phyloP scores from a whole-genome alignment of 2,797 vertebrate species.

The Chloroceryle amazona region DNA sequence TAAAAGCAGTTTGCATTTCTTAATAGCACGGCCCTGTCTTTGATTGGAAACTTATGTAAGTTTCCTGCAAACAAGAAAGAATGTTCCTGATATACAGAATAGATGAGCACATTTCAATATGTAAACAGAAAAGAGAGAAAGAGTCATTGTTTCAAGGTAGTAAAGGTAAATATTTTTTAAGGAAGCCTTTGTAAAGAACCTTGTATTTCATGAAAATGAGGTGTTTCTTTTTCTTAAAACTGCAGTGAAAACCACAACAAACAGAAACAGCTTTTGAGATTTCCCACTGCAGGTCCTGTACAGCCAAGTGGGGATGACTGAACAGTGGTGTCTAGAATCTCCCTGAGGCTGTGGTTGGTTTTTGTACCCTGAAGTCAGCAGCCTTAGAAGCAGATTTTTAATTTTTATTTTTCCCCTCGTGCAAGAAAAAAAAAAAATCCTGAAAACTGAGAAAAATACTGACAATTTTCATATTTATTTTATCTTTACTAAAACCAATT shows the following conservation, averaged over 20 bases:
- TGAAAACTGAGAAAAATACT: not conserved
- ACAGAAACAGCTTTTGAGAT: not conserved
- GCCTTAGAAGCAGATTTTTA: not conserved
- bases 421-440: rapidly evolving
- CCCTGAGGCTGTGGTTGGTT: not conserved
- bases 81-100: not conserved
- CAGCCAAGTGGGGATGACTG: not conserved
- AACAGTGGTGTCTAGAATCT: not conserved
- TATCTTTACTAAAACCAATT: not conserved
- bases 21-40: not conserved
- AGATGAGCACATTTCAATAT: not conserved
- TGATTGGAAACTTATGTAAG: not conserved
- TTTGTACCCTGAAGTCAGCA: not conserved
- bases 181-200: not conserved
- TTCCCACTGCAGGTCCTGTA: not conserved
- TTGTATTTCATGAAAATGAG: not conserved
- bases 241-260: not conserved
- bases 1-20: not conserved
- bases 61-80: not conserved
- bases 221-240: not conserved
- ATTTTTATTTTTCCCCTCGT: not conserved
- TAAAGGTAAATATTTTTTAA: not conserved
- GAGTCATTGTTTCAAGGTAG: not conserved
- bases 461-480: not conserved
- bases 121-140: not conserved